Percentiles rank a stretch among this genome's conserved stretches.
Conservation (phyloP, 2,113 vertebrate species). For the Glaucomys volans region DNA sequence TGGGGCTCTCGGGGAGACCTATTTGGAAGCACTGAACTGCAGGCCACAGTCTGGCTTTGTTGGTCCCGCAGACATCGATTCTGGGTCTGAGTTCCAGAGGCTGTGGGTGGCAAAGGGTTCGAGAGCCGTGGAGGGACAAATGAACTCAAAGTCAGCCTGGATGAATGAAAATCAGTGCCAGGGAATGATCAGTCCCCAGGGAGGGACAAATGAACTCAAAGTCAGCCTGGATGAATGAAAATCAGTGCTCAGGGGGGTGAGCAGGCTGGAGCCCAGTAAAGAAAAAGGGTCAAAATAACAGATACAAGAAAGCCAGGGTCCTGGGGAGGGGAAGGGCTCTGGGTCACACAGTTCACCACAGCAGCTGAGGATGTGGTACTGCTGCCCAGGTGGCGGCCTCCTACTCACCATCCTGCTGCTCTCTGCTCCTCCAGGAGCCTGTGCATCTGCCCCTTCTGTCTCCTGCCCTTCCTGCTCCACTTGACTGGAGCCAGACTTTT, state of each 20-base stretch:
- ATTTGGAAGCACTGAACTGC: neutral
- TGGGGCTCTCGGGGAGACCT: neutral
- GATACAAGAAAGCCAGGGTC: too few relatives aligned
- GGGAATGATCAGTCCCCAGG: too few relatives aligned
- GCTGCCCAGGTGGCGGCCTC: neutral
- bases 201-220: neutral
- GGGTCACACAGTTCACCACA: neutral
- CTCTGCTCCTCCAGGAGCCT: accelerated
- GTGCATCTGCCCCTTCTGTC: too few relatives aligned
- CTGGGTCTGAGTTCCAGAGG: neutral
- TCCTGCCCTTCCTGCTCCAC: neutral
- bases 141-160: neutral
- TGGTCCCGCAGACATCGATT: neutral
- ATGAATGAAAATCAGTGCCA: neutral
- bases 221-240: neutral
- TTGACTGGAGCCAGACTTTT: neutral
- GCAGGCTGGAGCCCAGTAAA: neutral
- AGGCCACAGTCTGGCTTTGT: neutral
- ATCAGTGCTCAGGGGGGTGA: neutral
- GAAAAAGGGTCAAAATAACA: too few relatives aligned
- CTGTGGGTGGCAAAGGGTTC: neutral
- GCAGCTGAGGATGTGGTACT: neutral
- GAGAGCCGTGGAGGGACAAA: neutral
- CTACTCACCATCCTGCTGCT: too few relatives aligned
- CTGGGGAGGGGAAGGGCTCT: neutral